Conservation (phyloP, 2,797 vertebrate genomes). For the Manis pentadactyla region DNA sequence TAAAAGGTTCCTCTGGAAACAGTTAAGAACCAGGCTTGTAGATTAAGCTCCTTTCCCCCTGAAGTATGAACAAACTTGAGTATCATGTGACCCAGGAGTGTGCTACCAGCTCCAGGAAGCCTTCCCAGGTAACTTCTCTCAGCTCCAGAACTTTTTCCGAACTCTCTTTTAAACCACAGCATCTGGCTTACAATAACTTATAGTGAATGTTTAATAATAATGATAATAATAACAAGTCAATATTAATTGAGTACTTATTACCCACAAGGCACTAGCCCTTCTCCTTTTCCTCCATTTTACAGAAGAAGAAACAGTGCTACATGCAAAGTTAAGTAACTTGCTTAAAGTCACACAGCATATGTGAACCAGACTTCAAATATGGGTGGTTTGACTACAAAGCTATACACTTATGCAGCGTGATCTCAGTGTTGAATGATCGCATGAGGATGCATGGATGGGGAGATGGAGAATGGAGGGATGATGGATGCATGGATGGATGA, state of each 20-base stretch:
- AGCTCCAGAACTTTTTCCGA: background rate
- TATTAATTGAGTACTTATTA: too few species aligned
- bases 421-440: background rate
- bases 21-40: background rate
- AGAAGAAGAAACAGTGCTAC: background rate
- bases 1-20: background rate
- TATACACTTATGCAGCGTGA: background rate
- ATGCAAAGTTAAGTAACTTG: background rate
- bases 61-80: background rate
- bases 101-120: background rate
- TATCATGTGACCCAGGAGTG: too few species aligned
- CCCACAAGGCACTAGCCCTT: background rate
- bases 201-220: background rate
- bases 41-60: background rate
- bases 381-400: background rate
- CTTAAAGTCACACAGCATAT: background rate
- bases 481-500: background rate
- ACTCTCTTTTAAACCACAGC: background rate
- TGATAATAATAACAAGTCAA: fast-evolving
- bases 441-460: background rate
- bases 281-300: background rate
- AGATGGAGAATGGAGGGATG: background rate
- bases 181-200: background rate
- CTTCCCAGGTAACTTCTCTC: background rate
- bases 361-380: background rate